These are phyloP conservation scores for Tenthredo distinguenda DNA, from an alignment of 2,888 invertebrate genomes.

Conservation along the genomic window DNA sequence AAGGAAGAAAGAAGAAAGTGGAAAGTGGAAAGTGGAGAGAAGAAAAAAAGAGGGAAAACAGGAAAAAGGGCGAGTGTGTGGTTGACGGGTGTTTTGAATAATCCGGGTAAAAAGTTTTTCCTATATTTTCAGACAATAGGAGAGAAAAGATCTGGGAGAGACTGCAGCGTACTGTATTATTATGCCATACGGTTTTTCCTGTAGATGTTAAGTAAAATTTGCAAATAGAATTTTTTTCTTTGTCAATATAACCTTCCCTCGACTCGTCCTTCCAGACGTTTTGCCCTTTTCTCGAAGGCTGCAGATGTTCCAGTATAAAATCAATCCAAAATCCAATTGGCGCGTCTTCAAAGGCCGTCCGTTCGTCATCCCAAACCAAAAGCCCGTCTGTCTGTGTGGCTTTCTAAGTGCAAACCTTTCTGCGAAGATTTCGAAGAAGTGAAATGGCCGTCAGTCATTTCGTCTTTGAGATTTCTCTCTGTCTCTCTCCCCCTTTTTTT, in stretches of 20 bases:
- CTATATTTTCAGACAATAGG: background rate
- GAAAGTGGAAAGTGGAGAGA: background rate
- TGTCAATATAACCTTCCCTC: background rate
- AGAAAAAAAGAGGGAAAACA: background rate
- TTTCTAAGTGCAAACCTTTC: background rate
- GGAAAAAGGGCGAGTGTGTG: conserved; percentile 7
- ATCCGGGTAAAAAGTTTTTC: background rate
- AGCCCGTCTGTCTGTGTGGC: background rate
- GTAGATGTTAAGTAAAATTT: background rate
- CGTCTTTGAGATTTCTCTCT: background rate
- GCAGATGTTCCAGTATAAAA: conserved; percentile 21
- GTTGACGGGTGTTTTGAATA: conserved; percentile 31
- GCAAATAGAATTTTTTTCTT: background rate
- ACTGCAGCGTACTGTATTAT: background rate
- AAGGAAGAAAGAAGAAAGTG: background rate
- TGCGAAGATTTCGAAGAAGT: background rate
- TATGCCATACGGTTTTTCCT: background rate
- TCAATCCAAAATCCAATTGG: conserved; percentile 42
- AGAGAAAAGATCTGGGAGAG: background rate
- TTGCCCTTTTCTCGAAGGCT: background rate
- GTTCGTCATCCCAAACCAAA: conserved; percentile 26
- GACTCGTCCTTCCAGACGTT: background rate
- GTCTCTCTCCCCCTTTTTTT: background rate
- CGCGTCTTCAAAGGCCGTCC: conserved; percentile 34
- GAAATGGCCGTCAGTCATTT: conserved; percentile 17